Base-by-base conservation (phyloP, 2,888 invertebrate genomes). In the Eupsilia transversa region DNA sequence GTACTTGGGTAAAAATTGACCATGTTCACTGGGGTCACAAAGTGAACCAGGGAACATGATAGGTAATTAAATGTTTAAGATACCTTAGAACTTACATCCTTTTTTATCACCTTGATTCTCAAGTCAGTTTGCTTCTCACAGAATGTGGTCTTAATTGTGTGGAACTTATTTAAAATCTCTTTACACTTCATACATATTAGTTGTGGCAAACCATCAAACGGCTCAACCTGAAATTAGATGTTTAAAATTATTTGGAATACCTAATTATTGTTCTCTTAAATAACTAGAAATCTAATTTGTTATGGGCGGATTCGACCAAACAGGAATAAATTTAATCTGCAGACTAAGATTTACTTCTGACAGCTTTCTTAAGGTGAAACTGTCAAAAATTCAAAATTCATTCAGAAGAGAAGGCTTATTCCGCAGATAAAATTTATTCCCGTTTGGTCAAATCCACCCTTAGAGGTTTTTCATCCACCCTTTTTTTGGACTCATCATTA, bases 191-290 rank as follows among this genome's bases (percentile, higher is more conserved):
- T 89, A 82, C 96, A 96, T 72, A 96, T 91, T 33, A 96, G 85
- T 83, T 96, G 96, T 54, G 96, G 94, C 7, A 96, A 88, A 14
- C 95, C 94, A 92, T 96, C 96, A 91, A 93, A 95, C 14, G 91
- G 92, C 75, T 93, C 90, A 33, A 95, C 93, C 96, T 96, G 64
- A 67, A 76, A 78, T 59, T 1, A 63, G n/a, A 72, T 9, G 1
- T 33, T 49, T 41, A 33, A 46, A 56, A 60, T 54, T 43, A 60
- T 59, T 68, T 35, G 2, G n/a, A 27, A 38, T 52, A 46, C 23
- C 9, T 10, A 56, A 7, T 7, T 57, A 57, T 17, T 17, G 33
- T 35, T 68, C 12, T 17, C 3, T 65, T 52, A 63, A 63, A 12
- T 33, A 65, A 33, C 10, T 38, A 30, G 14, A 49, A 6, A 17